Conservation (phyloP, 2,888 invertebrate species). For the Dorcus hopei region DNA sequence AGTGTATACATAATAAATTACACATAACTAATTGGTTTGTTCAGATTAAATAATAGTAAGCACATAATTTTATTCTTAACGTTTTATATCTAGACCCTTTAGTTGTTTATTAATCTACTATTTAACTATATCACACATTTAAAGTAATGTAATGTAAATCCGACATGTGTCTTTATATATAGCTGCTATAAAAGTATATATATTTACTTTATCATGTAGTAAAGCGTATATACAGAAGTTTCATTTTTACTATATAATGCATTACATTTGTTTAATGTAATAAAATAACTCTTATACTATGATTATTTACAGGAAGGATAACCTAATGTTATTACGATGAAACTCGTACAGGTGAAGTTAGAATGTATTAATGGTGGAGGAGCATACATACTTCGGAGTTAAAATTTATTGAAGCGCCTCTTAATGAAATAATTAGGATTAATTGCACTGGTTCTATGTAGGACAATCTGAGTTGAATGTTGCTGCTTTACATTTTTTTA, state of each 20-base stretch:
- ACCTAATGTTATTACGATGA: neutral
- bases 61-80: no score
- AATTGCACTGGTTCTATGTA: no score
- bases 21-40: no score
- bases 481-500: no score
- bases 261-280: slow-evolving; percentile 21
- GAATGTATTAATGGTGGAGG: no score
- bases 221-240: slow-evolving; percentile 7
- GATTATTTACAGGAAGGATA: slow-evolving; percentile 26
- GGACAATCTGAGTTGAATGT: no score
- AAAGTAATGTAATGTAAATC: neutral
- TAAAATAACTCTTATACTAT: slow-evolving; percentile 30
- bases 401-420: no score
- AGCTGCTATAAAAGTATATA: slow-evolving; percentile 16
- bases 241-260: slow-evolving; percentile 16
- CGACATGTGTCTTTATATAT: neutral
- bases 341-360: neutral
- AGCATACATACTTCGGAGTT: no score
- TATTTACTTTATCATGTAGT: slow-evolving; percentile 2
- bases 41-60: no score
- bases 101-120: slow-evolving; percentile 20
- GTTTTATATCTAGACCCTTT: no score
- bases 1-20: no score
- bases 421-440: no score
- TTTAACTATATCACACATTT: slow-evolving; percentile 8